Evolutionary conservation across 2,888 invertebrate genomes (phyloP).

Genomic region (Eristalinus sepulchralis): DNA sequence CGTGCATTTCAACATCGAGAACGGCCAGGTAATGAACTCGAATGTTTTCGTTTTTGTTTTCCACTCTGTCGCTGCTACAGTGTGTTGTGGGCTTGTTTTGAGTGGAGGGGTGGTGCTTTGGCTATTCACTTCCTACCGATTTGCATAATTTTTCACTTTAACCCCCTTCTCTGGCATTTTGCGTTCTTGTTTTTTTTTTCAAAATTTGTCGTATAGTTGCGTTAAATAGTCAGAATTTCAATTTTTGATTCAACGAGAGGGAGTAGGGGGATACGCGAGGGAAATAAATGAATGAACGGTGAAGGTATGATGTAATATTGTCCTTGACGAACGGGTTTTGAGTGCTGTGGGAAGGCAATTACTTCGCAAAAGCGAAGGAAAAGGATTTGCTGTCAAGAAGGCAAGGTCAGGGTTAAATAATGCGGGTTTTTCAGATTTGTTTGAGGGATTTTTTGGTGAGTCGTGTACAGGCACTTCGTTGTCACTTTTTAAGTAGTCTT

Average conservation of each 20-base stretch:
- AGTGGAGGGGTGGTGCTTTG: not conserved
- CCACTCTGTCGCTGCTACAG: not conserved
- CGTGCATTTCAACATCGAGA: slow-evolving; percentile 36
- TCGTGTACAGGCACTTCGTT: no score
- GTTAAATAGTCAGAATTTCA: slow-evolving; percentile 5
- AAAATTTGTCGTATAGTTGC: slow-evolving; percentile 2
- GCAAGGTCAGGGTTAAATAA: not conserved
- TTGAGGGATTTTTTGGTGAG: no score
- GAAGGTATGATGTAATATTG: slow-evolving; percentile 1
- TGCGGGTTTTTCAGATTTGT: not conserved
- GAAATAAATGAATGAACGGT: not conserved
- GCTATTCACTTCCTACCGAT: slow-evolving; percentile 26
- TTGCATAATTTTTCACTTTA: slow-evolving; percentile 20
- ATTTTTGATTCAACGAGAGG: not conserved
- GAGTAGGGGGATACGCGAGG: not conserved
- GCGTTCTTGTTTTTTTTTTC: not conserved
- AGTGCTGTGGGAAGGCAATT: not conserved
- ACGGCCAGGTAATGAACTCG: slow-evolving; percentile 44
- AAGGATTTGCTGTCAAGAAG: not conserved
- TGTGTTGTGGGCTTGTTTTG: slow-evolving; percentile 9
- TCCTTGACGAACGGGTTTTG: not conserved
- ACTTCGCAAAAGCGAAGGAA: not conserved
- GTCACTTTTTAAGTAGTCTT: no score
- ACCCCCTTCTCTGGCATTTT: not conserved
- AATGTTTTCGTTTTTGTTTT: slow-evolving; percentile 13